phyloP scores from a whole-genome alignment of 2,113 vertebrate genomes.

The Crotalus helleri region DNA sequence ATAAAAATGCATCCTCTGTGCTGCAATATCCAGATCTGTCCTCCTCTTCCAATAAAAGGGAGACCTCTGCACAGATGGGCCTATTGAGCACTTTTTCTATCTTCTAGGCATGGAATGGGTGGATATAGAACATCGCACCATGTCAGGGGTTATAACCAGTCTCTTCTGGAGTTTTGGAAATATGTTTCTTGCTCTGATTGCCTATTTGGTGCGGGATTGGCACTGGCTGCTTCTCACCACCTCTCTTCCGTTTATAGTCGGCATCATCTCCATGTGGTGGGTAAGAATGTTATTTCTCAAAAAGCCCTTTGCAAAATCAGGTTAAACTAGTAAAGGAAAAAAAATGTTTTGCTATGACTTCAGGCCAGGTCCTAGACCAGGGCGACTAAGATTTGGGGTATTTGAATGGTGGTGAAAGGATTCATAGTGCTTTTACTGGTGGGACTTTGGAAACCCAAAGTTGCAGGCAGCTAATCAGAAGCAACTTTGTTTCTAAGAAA shows the following conservation, averaged over 20 bases:
- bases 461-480: not conserved
- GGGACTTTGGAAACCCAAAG: not conserved
- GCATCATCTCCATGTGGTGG: constrained; percentile 75
- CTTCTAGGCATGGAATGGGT: constrained; percentile 75
- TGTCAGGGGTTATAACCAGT: constrained; percentile 69
- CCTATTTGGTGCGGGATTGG: constrained; percentile 78
- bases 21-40: not conserved
- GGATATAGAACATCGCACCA: constrained; percentile 71
- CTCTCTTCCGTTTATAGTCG: constrained; percentile 68
- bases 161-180: constrained; percentile 73
- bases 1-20: not conserved
- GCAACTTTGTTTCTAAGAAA: not conserved
- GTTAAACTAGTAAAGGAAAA: not conserved
- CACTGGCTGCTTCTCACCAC: constrained; percentile 71
- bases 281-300: constrained; percentile 20
- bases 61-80: no score
- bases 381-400: not conserved
- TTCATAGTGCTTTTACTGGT: not conserved
- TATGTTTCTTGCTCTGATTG: constrained; percentile 74
- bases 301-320: not conserved
- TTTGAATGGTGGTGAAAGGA: not conserved
- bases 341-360: not conserved
- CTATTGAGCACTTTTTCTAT: not conserved
- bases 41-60: not conserved
- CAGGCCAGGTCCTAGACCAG: not conserved